phyloP scores from a whole-genome alignment of 2,888 invertebrate genomes.

The Thecocarcelia acutangulata region DNA sequence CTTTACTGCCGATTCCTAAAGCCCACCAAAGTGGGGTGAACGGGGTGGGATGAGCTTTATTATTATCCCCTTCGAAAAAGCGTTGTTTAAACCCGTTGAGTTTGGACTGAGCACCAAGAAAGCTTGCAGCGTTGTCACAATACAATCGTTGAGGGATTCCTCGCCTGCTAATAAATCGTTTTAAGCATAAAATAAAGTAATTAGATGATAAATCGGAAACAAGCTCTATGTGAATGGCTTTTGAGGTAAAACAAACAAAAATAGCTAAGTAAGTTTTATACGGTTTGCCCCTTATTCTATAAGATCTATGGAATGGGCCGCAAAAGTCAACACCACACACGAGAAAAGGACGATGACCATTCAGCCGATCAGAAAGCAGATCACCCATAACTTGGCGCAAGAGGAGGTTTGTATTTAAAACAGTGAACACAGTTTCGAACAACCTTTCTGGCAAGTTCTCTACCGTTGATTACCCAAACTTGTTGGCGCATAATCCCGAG shows the following conservation, averaged over 20 bases:
- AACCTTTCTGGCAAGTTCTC: constrained; percentile 16
- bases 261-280: constrained; percentile 39
- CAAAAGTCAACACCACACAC: constrained; percentile 64
- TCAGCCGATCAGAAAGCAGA: not conserved
- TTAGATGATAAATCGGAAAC: constrained; percentile 66
- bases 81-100: constrained; percentile 18
- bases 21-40: constrained; percentile 20
- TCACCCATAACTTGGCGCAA: constrained; percentile 20
- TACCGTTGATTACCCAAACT: constrained; percentile 51
- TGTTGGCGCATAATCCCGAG: not conserved
- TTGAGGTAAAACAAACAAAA: constrained; percentile 64
- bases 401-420: constrained; percentile 47
- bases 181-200: constrained; percentile 45
- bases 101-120: constrained; percentile 20
- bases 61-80: not conserved
- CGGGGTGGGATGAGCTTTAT: constrained; percentile 8
- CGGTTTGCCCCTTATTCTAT: constrained; percentile 45
- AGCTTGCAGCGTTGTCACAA: constrained; percentile 39
- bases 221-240: constrained; percentile 66
- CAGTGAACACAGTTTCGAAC: no score
- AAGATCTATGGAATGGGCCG: constrained; percentile 49
- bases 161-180: not conserved
- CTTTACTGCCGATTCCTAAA: no score
- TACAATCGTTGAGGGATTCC: constrained; percentile 5
- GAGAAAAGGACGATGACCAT: not conserved